Percentiles rank a stretch among this genome's conserved stretches.
These are phyloP conservation scores for Phrynosoma blainvillii DNA, from an alignment of 2,113 vertebrate genomes.

Conservation along the genomic window DNA sequence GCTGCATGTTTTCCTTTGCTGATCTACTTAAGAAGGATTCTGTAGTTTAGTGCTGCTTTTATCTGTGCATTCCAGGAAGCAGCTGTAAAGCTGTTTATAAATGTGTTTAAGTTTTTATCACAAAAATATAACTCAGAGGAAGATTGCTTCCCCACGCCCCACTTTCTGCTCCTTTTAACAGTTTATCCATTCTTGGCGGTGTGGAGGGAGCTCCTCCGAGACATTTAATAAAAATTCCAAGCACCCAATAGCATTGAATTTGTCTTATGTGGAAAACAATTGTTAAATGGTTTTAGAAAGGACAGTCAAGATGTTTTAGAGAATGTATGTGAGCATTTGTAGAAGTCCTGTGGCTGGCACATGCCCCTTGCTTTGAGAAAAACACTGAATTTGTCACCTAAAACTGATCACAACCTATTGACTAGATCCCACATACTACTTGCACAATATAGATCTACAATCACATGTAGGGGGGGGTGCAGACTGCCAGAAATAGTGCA, in stretches of 20 bases:
- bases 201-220: background rate
- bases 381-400: no score
- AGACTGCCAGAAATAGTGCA: no score
- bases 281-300: slow-evolving; percentile 9
- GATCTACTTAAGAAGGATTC: slow-evolving; percentile 61
- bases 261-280: background rate
- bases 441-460: no score
- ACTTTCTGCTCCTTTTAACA: background rate
- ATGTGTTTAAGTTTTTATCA: slow-evolving; percentile 37
- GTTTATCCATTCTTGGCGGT: background rate
- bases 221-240: background rate
- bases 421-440: no score
- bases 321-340: no score
- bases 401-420: no score
- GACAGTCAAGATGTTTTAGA: no score
- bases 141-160: background rate
- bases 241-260: background rate
- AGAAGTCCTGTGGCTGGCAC: no score
- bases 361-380: no score
- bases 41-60: slow-evolving; percentile 47
- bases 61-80: slow-evolving; percentile 39
- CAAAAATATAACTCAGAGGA: slow-evolving; percentile 29
- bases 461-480: no score
- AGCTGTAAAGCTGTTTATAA: slow-evolving; percentile 36
- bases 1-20: slow-evolving; percentile 51